Evolutionary conservation across 2,113 vertebrate species (phyloP), one percentile per base, ranked within the genome.

Genomic region (Thomomys bottae): DNA sequence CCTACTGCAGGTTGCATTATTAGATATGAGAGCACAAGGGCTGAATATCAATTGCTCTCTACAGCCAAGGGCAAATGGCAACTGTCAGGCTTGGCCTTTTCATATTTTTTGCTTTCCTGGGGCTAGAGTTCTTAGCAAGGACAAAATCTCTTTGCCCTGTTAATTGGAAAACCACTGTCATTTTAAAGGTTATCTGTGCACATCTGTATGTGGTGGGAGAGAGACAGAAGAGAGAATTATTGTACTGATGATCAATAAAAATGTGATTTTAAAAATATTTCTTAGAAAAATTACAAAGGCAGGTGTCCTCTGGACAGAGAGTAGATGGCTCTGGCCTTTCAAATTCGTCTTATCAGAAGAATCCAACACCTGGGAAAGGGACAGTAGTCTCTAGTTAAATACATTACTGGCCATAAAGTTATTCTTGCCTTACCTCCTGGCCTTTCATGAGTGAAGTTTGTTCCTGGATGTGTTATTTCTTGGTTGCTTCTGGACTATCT

Each of bases 161-260:
- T 94, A 92, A 84, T 88, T 84, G 45, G 78, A 67, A 93, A 88
- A 45, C 4, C 14, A 75, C 0, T 0, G 34, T 94, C 66, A 89
- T 95, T 96, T 95, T 89, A 95, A 96, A 97, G 82, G 89, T 84
- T 72, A 66, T 30, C 0, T 38, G 94, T 88, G 71, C 17, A 49
- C 24, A 28, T 21, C 7, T 42, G 21, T 64, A 18, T 63, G 49
- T n/a, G 54, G 18, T 26, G 23, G 9, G 28, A 67, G 8, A 34
- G 32, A 23, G 8, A 6, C 24, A 26, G 14, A 34, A 78, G 24
- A 17, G 49, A 38, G 4, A 82, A 54, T 54, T 15, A 54, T 54
- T 54, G 14, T 54, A 4, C 18, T 28, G 34, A 66, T 12, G 66
- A 57, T 70, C 32, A 23, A 8, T 12, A 34, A 40, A 87, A 79